Evolutionary conservation across 2,888 invertebrate species (phyloP), one percentile per base, ranked within the genome.

Genomic region (Apomyelois bistriatella): DNA sequence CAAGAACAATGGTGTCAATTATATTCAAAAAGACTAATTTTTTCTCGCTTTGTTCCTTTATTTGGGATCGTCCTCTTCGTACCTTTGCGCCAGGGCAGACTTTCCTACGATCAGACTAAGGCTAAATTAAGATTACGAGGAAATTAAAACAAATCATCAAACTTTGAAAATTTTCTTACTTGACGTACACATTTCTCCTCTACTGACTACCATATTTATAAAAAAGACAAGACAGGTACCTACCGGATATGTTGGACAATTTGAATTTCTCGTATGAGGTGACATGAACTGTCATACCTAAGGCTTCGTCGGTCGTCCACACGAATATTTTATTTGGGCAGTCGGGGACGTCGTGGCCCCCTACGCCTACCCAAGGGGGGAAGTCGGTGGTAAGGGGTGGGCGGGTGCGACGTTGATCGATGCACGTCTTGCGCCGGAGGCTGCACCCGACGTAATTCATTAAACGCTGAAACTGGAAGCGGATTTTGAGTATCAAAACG

Each of bases 351-450:
- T 74, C 64, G 62, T 61, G 22, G 62, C 68, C 69, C 82, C 83
- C 82, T 79, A 73, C 72, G 84, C 84, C 85, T 83, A 82, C 78
- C 74, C 68, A 59, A 69, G 65, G 58, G 53, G 47, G 61, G 57
- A 48, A 57, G 54, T n/a, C n/a, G 57, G 53, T 64, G 62, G 52
- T 62, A 65, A 63, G 61, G 68, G 66, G 61, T 7, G 15, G 60
- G 63, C n/a, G 67, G 65, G 84, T 82, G 82, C 86, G 91, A 91
- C 91, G 90, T 92, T 92, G 92, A 92, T 92, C 92, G 92, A 92
- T 92, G 91, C 91, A 91, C 91, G 91, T 92, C 92, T 92, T 92
- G 91, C 91, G 90, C 91, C 90, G 87, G 91, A 87, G 90, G 87
- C 88, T 88, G 91, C 89, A 86, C 81, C 86, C 89, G 82, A 86